These are phyloP conservation scores for Apaloderma vittatum DNA, from an alignment of 2,113 vertebrate species.

Conservation along the genomic window DNA sequence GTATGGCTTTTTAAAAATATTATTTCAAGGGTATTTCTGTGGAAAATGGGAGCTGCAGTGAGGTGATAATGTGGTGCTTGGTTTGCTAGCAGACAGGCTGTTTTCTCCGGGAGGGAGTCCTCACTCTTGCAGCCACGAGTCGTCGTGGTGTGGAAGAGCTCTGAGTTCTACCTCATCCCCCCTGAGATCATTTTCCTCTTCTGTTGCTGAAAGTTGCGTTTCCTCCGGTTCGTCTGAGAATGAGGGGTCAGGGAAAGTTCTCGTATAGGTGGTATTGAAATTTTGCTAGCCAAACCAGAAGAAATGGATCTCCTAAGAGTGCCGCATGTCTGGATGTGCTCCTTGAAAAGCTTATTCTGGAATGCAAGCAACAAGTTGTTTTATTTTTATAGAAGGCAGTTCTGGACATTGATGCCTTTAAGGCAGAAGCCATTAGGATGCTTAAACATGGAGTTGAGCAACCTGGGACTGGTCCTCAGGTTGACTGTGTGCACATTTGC, in stretches of 20 bases:
- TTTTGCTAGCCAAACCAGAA: neutral
- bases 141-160: neutral
- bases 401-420: neutral
- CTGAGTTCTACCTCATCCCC: neutral
- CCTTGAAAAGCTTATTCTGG: neutral
- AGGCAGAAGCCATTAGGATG: neutral
- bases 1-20: neutral
- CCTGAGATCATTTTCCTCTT: neutral
- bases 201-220: neutral
- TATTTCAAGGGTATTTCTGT: neutral
- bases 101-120: neutral
- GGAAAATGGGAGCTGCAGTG: neutral
- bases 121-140: neutral
- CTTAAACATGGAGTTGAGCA: rapidly evolving
- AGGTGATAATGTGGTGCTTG: neutral
- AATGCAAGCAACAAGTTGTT: neutral
- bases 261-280: neutral
- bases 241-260: neutral
- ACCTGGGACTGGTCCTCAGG: neutral
- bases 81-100: neutral
- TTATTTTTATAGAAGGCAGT: neutral
- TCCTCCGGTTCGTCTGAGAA: neutral
- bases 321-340: neutral
- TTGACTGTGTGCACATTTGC: neutral
- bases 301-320: neutral